These are phyloP conservation scores for Aphodius granarius DNA, from an alignment of 2,888 invertebrate species.

Conservation along the genomic window DNA sequence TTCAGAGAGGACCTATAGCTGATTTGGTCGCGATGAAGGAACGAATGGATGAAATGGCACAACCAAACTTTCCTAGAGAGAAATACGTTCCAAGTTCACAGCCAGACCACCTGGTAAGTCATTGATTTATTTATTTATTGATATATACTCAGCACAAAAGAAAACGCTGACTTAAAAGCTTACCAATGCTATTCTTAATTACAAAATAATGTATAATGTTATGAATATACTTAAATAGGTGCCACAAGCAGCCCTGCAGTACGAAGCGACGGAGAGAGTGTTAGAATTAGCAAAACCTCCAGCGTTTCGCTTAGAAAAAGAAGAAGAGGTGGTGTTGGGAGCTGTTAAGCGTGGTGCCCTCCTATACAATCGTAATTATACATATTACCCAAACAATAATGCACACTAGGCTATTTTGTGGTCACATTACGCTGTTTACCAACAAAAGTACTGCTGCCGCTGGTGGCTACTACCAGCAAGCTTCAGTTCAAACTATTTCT, in stretches of 20 bases:
- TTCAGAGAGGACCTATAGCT: conserved; percentile 30
- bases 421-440: no score
- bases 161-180: no score
- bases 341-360: conserved; percentile 32
- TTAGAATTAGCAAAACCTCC: conserved; percentile 53
- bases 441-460: no score
- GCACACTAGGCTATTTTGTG: no score
- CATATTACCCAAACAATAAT: no score
- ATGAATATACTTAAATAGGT: no score
- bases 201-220: no score
- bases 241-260: conserved; percentile 51
- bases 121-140: not conserved
- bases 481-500: no score
- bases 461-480: no score
- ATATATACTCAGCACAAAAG: not conserved
- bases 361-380: conserved; percentile 9
- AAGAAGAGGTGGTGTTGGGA: conserved; percentile 24
- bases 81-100: not conserved
- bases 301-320: conserved; percentile 34
- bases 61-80: conserved; percentile 17
- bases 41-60: conserved; percentile 27
- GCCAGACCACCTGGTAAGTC: not conserved
- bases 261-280: conserved; percentile 52
- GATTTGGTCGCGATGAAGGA: conserved; percentile 24
- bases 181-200: no score